These are phyloP conservation scores for Zaprionus davidi DNA, from an alignment of 1,140 invertebrate genomes.

Conservation along the genomic window DNA sequence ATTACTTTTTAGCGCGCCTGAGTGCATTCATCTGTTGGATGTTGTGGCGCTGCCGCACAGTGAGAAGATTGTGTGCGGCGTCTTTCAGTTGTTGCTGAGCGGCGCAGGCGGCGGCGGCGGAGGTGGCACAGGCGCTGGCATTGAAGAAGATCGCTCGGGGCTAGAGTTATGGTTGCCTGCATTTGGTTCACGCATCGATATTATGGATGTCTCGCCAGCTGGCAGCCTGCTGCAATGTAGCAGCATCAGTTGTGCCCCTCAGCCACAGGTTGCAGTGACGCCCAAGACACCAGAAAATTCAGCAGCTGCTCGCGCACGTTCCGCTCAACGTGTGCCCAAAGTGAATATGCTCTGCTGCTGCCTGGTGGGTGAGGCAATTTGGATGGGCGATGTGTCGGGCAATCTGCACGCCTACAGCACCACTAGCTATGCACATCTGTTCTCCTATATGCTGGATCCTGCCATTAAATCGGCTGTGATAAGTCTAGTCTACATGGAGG, in stretches of 20 bases:
- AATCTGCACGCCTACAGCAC: conserved; percentile 91
- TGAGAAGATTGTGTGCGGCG: conserved; percentile 86
- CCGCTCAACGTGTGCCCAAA: conserved; percentile 63
- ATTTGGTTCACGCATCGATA: conserved; percentile 89
- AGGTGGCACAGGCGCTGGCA: background rate
- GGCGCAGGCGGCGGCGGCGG: background rate
- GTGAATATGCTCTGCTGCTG: conserved; percentile 85
- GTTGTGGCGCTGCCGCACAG: conserved; percentile 89
- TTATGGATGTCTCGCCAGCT: conserved; percentile 86
- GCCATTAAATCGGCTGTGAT: conserved; percentile 86
- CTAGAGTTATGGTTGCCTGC: conserved; percentile 90
- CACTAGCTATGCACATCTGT: conserved; percentile 85
- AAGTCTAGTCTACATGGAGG: conserved; percentile 87
- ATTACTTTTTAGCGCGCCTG: conserved; percentile 89
- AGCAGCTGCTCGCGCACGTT: conserved; percentile 55
- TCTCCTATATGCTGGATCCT: conserved; percentile 86
- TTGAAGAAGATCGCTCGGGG: conserved; percentile 70
- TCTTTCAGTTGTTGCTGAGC: conserved; percentile 49
- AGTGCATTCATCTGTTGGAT: conserved; percentile 95
- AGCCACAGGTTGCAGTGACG: conserved; percentile 53
- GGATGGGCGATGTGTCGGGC: conserved; percentile 93
- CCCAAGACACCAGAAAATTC: conserved; percentile 62
- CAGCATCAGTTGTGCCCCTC: conserved; percentile 71
- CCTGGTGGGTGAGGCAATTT: conserved; percentile 88
- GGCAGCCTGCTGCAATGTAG: conserved; percentile 82